phyloP scores from a whole-genome alignment of 1,140 invertebrate species.

The Drosophila lacteicornis region DNA sequence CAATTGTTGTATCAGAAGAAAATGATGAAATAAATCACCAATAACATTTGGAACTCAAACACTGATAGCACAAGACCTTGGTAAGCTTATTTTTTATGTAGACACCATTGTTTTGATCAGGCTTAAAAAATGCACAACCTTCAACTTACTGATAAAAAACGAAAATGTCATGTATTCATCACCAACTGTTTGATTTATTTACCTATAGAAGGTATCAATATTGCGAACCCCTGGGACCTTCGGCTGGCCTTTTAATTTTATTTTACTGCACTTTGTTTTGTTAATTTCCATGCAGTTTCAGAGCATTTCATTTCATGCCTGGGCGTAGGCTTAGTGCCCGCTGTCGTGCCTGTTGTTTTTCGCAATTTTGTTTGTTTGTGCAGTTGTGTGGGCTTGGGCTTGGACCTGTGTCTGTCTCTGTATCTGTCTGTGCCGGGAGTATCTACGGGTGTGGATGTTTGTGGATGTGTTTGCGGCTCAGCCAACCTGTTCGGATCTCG shows the following conservation, averaged over 20 bases:
- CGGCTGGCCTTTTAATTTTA: slow-evolving; percentile 18
- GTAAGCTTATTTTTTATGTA: background rate
- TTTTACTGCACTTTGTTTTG: slow-evolving; percentile 41
- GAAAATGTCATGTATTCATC: no score
- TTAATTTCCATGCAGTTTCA: slow-evolving; percentile 52
- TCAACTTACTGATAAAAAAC: background rate
- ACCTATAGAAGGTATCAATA: slow-evolving; percentile 20
- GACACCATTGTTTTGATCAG: background rate
- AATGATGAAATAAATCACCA: background rate
- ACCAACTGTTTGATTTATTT: no score
- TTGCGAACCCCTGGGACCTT: slow-evolving; percentile 3
- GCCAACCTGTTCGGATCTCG: slow-evolving; percentile 46
- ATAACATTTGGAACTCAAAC: background rate
- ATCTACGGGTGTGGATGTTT: background rate
- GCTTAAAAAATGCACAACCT: background rate
- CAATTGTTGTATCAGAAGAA: background rate
- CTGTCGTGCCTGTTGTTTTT: slow-evolving; percentile 29
- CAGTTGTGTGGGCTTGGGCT: slow-evolving; percentile 38
- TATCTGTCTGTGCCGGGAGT: background rate
- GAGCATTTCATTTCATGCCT: slow-evolving; percentile 36
- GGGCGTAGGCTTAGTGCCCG: slow-evolving; percentile 30
- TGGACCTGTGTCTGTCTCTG: slow-evolving; percentile 24
- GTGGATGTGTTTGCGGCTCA: slow-evolving; percentile 28
- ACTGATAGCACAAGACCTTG: background rate
- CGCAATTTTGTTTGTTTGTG: slow-evolving; percentile 46